phyloP scores from a whole-genome alignment of 2,797 vertebrate genomes.

The Coccyzus lansbergi region DNA sequence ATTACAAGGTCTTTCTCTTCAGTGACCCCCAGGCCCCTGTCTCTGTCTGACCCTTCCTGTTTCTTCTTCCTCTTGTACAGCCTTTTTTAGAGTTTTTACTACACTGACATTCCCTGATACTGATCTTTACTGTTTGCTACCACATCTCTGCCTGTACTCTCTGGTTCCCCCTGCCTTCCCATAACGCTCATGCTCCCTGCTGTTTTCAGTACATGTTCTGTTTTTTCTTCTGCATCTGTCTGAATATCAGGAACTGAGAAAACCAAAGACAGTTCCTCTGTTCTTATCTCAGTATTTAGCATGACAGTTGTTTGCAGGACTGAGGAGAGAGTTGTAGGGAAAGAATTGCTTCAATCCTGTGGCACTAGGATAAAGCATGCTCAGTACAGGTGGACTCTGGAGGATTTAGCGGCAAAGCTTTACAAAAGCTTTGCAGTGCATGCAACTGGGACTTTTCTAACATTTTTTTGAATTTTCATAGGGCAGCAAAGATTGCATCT shows the following conservation, averaged over 20 bases:
- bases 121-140: not conserved
- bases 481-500: not conserved
- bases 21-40: not conserved
- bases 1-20: not conserved
- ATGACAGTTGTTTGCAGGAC: not conserved
- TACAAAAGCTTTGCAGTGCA: not conserved
- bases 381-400: not conserved
- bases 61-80: not conserved
- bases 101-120: not conserved
- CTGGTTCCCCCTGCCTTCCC: not conserved
- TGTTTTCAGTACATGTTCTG: not conserved
- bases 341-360: not conserved
- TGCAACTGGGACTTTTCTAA: not conserved
- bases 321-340: not conserved
- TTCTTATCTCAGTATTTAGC: not conserved
- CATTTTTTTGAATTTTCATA: not conserved
- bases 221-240: not conserved
- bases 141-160: not conserved
- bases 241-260: not conserved
- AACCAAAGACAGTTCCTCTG: not conserved
- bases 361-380: not conserved
- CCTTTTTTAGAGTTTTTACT: not conserved
- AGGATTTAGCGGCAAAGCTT: not conserved
- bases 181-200: not conserved
- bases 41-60: not conserved